Base-by-base conservation (phyloP, 2,797 vertebrate genomes). In the Spinibarbus caldwelli region DNA sequence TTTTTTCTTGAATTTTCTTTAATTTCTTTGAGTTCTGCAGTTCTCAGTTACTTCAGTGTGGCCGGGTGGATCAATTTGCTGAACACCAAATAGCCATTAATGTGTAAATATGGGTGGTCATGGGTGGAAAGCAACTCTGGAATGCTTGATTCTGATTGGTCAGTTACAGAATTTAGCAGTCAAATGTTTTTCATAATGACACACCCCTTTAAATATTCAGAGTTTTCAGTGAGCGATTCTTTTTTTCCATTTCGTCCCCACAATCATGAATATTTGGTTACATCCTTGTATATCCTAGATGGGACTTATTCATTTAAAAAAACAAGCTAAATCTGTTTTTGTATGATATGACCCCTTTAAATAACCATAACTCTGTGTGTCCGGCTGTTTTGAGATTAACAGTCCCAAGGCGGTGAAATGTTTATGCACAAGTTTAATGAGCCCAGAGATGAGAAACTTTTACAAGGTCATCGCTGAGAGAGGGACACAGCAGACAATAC, bases 401-500 rank as follows among this genome's bases (percentile, higher is more conserved):
- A 38, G 72, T 67, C 82, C 82, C 82, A 76, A 47, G 73, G 45
- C 34, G 23, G 5, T 49, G 71, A 76, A 66, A 83, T 83, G 72
- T 83, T 83, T 83, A 76, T 76, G 45, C 71, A 23, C 66, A 10
- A 3, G 41, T 21, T 78, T 57, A 78, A 70, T 78, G 83, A 77
- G 75, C 47, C 64, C 34, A 19, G 47, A 84, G 14, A 62, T 78
- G 34, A 17, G 9, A 38, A 19, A 68, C 47, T 75, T 84, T 45
- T 31, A 57, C 77, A 87, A 87, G 83, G 86, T 87, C 78, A 81
- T 31, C 23, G 36, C 66, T 71, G 78, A 71, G 64, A 84, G 66
- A 49, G 59, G 62, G 82, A 67, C 78, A 76, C 21, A 1, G 54
- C 80, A 84, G 62, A 57, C 45, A 71, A 66, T 45, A 57, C 73